These are phyloP conservation scores for Ascidia mentula DNA, from an alignment of 23 tunicate genomes.

Conservation along the genomic window DNA sequence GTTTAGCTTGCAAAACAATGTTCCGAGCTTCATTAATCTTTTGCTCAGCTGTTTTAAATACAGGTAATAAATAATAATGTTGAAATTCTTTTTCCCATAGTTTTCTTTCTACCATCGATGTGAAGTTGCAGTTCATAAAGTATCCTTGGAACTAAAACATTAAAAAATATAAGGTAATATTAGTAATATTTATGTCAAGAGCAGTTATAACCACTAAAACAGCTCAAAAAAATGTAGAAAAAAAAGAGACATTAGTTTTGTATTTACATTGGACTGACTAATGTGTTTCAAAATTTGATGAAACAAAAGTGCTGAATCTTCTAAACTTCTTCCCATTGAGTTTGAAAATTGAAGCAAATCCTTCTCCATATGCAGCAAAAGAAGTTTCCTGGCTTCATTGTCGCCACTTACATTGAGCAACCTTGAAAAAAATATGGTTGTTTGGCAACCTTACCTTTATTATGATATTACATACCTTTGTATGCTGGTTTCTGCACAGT, in stretches of 20 bases:
- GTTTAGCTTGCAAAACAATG: slow-evolving; percentile 1
- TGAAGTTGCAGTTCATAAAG: too few relatives aligned
- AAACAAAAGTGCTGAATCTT: slow-evolving; percentile 29
- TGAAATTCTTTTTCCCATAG: slow-evolving; percentile 59
- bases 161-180: too few relatives aligned
- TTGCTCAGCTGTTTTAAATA: slow-evolving; percentile 39
- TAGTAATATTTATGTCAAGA: too few relatives aligned
- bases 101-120: slow-evolving; percentile 34
- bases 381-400: neutral
- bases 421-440: too few relatives aligned
- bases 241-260: too few relatives aligned
- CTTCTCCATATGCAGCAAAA: slow-evolving; percentile 9
- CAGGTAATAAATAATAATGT: slow-evolving; percentile 17
- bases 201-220: too few relatives aligned
- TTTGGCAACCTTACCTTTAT: too few relatives aligned
- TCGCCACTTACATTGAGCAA: neutral
- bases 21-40: slow-evolving; percentile 37
- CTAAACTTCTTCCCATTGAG: slow-evolving; percentile 32
- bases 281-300: slow-evolving; percentile 29
- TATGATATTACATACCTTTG: too few relatives aligned
- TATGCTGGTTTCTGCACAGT: neutral
- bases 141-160: too few relatives aligned
- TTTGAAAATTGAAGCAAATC: slow-evolving; percentile 29
- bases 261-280: neutral
- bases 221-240: too few relatives aligned